Conservation (phyloP, 2,888 invertebrate genomes). For the Leptinotarsa peninsularis region DNA sequence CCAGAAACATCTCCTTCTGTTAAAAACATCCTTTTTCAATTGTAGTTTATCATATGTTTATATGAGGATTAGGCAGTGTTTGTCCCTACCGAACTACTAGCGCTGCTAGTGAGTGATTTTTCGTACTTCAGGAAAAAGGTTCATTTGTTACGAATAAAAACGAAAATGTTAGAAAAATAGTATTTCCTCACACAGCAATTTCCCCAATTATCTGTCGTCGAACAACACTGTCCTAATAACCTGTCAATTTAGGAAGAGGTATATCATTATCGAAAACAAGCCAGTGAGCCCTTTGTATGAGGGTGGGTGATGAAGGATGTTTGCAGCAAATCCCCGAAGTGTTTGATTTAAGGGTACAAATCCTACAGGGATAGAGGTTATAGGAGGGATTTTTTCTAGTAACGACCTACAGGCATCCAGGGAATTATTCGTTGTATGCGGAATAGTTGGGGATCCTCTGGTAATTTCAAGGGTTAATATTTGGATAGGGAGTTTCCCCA, state of each 20-base stretch:
- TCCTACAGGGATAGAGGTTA: constrained; percentile 38
- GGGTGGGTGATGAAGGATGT: constrained; percentile 35
- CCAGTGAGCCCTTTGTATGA: constrained; percentile 32
- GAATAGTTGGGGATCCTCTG: constrained; percentile 5
- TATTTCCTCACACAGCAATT: constrained; percentile 17
- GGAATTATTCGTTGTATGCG: constrained; percentile 28
- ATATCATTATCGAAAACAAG: constrained; percentile 43
- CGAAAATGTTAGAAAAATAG: no score
- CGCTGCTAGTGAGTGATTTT: no score
- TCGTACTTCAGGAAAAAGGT: no score
- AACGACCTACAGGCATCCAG: constrained; percentile 32
- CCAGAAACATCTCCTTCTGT: no score
- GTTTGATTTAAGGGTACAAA: constrained; percentile 44
- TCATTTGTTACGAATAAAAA: no score
- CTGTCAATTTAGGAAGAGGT: constrained; percentile 39
- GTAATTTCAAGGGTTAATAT: constrained; percentile 15
- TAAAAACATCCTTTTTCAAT: no score
- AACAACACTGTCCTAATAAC: constrained; percentile 39
- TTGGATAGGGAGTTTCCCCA: constrained; percentile 6
- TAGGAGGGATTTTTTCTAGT: constrained; percentile 33
- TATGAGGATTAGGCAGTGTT: no score
- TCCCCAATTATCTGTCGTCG: constrained; percentile 31
- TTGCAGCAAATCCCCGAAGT: constrained; percentile 40
- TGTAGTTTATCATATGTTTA: no score
- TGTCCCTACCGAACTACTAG: no score